Evolutionary conservation across 2,113 vertebrate species (phyloP).

Genomic region (Agapornis roseicollis): DNA sequence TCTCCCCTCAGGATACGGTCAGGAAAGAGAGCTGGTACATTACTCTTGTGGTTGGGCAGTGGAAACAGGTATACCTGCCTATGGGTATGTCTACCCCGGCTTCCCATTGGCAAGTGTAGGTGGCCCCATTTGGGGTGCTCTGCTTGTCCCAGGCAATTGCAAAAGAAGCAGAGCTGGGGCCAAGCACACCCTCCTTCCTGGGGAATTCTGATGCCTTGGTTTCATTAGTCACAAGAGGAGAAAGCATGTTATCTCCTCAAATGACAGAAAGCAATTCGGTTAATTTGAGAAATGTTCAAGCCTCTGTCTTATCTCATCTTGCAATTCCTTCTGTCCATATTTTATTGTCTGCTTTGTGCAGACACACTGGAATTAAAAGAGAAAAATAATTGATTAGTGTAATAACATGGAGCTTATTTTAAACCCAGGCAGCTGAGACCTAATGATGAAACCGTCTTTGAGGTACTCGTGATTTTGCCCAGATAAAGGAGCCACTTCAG

Average conservation of each 20-base stretch:
- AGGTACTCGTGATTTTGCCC: background rate
- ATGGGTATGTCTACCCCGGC: background rate
- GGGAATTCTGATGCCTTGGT: background rate
- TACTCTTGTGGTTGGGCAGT: fast-evolving
- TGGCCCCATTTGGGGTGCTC: fast-evolving
- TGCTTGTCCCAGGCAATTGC: background rate
- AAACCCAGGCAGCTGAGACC: background rate
- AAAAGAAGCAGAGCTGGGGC: background rate
- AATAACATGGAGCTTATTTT: background rate
- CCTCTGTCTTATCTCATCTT: background rate
- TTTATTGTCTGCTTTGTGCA: background rate
- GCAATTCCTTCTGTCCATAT: background rate
- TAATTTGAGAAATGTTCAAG: constrained; percentile 12
- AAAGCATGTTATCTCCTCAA: background rate
- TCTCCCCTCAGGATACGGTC: fast-evolving
- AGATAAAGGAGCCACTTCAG: background rate
- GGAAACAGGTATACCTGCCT: background rate
- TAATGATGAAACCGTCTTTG: background rate
- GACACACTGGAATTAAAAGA: background rate
- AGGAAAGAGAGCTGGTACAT: fast-evolving
- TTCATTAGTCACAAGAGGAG: background rate
- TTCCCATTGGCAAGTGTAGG: fast-evolving
- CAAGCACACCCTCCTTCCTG: fast-evolving
- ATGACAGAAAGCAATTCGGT: background rate
- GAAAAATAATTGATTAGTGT: background rate